Base-by-base conservation (phyloP, 2,888 invertebrate genomes). In the Chouioia cunea region DNA sequence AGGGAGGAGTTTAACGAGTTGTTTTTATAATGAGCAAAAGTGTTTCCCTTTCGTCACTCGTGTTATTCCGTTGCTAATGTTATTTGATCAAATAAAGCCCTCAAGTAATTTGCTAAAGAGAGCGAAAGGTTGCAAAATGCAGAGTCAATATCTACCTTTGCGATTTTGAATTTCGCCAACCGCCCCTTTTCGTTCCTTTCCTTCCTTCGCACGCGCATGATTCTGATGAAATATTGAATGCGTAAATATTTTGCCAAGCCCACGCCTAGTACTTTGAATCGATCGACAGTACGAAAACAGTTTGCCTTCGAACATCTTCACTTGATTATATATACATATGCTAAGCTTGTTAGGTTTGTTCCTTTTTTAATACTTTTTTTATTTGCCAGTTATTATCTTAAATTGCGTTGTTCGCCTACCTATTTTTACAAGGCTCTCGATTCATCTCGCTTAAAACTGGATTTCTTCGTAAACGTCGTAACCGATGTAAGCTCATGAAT, bases 211-310 rank as follows among this genome's bases (percentile, higher is more conserved):
- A 22, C 54, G 15, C 36, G 22, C 53, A 48, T 10, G 43, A 64
- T 59, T 54, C 54, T 50, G 44, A 71, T 72, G 68, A 72, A 72
- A 72, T 69, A 65, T 69, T 69, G 68, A 65, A 58, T 62, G 43
- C 53, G 68, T 69, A 72, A 72, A 72, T 72, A 72, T 72, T 72
- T 69, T 65, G 62, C 63, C 44, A 64, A 66, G 20, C 18, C 12
- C 23, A 36, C 14, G 36, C 36, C 50, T 27, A 20, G 20, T 56
- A 50, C 47, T 66, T 63, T 47, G 36, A 54, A 60, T 71, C 63
- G 53, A 71, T 71, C 64, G 66, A 48, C 27, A n/a, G 10, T 48
- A 53, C 47, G 53, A 66, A 66, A 67, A 71, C 63, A 71, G 63
- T 20, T 56, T 18, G 46, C 44, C 67, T 59, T 60, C 14, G 60